Conservation (phyloP, 2,888 invertebrate genomes). For the Nemotelus nigrinus region DNA sequence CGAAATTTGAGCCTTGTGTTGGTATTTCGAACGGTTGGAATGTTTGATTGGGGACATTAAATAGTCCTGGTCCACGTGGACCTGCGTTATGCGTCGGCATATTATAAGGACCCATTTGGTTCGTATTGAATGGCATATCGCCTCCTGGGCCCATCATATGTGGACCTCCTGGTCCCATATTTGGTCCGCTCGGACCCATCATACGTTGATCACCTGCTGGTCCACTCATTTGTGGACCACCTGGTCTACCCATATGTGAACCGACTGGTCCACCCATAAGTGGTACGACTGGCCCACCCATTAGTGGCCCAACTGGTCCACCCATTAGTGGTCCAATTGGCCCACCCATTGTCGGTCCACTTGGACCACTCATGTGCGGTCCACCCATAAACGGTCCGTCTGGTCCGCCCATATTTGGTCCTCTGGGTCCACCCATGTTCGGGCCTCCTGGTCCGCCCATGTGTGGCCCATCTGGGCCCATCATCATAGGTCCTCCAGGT, state of each 20-base stretch:
- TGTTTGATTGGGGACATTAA: not conserved
- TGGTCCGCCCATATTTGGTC: not conserved
- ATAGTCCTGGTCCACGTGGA: not conserved
- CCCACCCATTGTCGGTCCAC: slow-evolving; percentile 5
- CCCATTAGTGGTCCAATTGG: slow-evolving; percentile 1
- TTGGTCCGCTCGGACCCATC: slow-evolving; percentile 16
- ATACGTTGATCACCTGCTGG: not conserved
- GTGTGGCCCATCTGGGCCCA: slow-evolving; percentile 46
- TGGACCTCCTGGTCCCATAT: slow-evolving; percentile 22
- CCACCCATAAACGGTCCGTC: not conserved
- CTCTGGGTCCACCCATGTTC: not conserved
- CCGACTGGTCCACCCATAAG: slow-evolving; percentile 1
- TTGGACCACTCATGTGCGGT: not conserved
- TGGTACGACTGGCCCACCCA: slow-evolving; percentile 6
- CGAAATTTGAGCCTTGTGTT: not conserved
- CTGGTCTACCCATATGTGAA: not conserved
- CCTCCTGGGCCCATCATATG: not conserved
- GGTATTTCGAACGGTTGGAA: not conserved
- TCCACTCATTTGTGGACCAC: slow-evolving; percentile 18
- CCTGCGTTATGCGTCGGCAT: not conserved
- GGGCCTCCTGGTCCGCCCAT: slow-evolving; percentile 57
- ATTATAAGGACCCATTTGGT: not conserved
- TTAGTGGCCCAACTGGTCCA: slow-evolving; percentile 3
- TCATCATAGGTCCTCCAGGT: slow-evolving; percentile 41
- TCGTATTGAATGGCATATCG: not conserved